A percentile compares a stretch with the other conserved stretches of the same genome.
Conservation (phyloP, 2,797 vertebrate species). For the Sebastes matsubarae region DNA sequence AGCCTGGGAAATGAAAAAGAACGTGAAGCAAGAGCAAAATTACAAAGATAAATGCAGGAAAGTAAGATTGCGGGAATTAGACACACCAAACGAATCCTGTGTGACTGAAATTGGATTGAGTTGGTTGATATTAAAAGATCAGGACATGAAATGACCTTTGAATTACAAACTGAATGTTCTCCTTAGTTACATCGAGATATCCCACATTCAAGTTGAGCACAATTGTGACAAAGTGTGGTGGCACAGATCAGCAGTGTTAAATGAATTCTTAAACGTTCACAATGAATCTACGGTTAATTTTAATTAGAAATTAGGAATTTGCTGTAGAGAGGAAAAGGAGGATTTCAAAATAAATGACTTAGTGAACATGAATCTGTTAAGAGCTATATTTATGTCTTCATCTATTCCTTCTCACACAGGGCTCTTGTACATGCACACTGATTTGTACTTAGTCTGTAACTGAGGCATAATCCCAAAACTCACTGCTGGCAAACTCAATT, state of each 20-base stretch:
- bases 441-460: slow-evolving; percentile 27
- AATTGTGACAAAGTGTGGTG: background rate
- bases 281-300: background rate
- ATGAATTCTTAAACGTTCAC: background rate
- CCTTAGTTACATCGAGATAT: background rate
- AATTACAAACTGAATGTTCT: background rate
- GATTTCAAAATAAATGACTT: background rate
- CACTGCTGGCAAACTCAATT: slow-evolving; percentile 39
- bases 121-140: slow-evolving; percentile 13
- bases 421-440: background rate
- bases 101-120: slow-evolving; percentile 2
- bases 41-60: slow-evolving; percentile 8
- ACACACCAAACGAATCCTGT: background rate
- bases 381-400: slow-evolving; percentile 5
- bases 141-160: slow-evolving; percentile 10
- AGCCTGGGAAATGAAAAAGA: slow-evolving; percentile 9
- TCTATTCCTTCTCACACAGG: background rate
- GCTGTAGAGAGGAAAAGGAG: background rate
- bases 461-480: slow-evolving; percentile 27
- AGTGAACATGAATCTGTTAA: background rate
- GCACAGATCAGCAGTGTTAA: background rate
- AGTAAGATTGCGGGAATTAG: background rate
- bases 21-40: slow-evolving; percentile 21
- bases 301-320: background rate
- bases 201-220: background rate